A percentile compares a stretch with the other conserved stretches of the same genome.
These are phyloP conservation scores for Troglohyphantes excavatus DNA, from an alignment of 2,888 invertebrate genomes.

Conservation along the genomic window DNA sequence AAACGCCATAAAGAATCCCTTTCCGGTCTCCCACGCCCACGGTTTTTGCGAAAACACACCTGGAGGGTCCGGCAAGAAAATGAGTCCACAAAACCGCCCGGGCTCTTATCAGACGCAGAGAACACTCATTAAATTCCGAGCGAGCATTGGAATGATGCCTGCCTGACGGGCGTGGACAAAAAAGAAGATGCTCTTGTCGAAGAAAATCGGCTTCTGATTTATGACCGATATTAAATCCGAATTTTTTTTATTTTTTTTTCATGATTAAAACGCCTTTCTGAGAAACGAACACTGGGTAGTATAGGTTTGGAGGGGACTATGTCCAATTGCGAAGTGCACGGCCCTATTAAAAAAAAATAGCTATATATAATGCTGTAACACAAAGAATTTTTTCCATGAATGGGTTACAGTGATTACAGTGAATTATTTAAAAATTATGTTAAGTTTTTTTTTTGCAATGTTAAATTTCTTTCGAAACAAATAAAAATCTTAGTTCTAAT, in stretches of 20 bases:
- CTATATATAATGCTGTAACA: too few species aligned
- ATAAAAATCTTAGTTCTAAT: too few species aligned
- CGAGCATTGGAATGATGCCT: conserved; percentile 3
- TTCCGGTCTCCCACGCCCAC: conserved; percentile 51
- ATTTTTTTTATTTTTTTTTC: not conserved
- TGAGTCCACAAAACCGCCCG: not conserved
- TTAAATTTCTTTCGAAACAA: too few species aligned
- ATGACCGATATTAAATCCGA: conserved; percentile 56
- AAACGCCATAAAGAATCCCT: conserved; percentile 13
- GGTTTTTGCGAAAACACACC: conserved; percentile 7
- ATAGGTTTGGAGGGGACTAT: too few species aligned
- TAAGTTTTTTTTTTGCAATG: too few species aligned
- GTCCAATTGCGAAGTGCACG: too few species aligned
- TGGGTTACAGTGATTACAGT: too few species aligned
- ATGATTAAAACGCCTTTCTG: not conserved
- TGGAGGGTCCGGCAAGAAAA: not conserved
- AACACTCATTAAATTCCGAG: conserved; percentile 39
- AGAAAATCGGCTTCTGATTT: conserved; percentile 62
- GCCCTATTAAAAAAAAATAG: too few species aligned
- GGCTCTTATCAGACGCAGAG: conserved; percentile 22
- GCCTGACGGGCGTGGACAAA: conserved; percentile 23
- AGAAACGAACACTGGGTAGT: too few species aligned
- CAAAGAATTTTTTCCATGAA: too few species aligned
- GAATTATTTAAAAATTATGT: too few species aligned
- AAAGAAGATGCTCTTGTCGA: conserved; percentile 45